phyloP scores from a whole-genome alignment of 2,888 invertebrate genomes.

The Nineta flava region DNA sequence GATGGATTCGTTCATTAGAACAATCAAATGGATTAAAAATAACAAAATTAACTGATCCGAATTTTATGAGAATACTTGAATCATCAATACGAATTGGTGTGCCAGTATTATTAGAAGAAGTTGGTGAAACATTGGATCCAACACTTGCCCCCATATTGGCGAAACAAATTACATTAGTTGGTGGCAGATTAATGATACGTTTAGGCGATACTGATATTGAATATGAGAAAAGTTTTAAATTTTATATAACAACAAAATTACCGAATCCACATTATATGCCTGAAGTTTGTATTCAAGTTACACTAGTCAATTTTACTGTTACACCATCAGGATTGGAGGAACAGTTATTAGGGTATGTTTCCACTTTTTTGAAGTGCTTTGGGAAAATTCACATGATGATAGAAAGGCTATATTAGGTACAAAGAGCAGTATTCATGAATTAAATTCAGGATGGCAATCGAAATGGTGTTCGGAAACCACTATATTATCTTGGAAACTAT shows the following conservation, averaged over 20 bases:
- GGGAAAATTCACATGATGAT: background rate
- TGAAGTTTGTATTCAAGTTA: constrained; percentile 84
- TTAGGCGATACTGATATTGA: constrained; percentile 82
- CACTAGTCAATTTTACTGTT: constrained; percentile 84
- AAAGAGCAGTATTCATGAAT: background rate
- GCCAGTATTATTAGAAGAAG: constrained; percentile 76
- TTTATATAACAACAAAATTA: constrained; percentile 84
- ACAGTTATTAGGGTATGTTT: constrained; percentile 71
- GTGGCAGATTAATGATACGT: constrained; percentile 65
- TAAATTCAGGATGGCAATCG: no score
- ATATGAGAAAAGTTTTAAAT: constrained; percentile 67
- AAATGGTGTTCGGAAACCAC: no score
- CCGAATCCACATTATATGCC: constrained; percentile 89
- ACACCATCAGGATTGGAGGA: constrained; percentile 82
- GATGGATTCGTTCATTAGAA: constrained; percentile 86
- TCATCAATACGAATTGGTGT: constrained; percentile 68
- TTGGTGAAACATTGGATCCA: constrained; percentile 78
- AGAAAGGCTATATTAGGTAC: no score
- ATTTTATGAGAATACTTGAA: constrained; percentile 63
- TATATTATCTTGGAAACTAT: no score
- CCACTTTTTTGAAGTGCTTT: constrained; percentile 12
- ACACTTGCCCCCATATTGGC: constrained; percentile 68
- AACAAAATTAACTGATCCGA: constrained; percentile 61
- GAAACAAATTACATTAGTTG: constrained; percentile 60
- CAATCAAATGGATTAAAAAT: constrained; percentile 53